These are phyloP conservation scores for Muschampia plurimacula DNA, from an alignment of 2,888 invertebrate genomes.

Conservation along the genomic window DNA sequence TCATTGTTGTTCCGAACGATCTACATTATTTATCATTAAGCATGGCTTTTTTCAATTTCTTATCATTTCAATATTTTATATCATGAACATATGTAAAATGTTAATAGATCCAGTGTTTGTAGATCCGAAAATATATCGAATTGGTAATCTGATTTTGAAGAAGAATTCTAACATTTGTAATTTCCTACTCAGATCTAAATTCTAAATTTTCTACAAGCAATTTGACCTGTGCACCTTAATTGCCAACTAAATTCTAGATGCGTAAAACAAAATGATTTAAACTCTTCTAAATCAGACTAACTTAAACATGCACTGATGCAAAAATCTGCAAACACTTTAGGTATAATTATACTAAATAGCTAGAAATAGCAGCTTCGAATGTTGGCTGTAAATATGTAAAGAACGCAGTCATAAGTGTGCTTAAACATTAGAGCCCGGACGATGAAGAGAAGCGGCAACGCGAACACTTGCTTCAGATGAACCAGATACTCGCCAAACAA, in stretches of 20 bases:
- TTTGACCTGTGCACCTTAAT: neutral
- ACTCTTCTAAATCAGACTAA: neutral
- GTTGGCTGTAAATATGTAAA: constrained; percentile 76
- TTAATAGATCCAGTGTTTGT: constrained; percentile 44
- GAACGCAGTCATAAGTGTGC: constrained; percentile 67
- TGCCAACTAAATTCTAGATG: neutral
- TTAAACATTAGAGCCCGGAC: constrained; percentile 88
- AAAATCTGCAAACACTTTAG: constrained; percentile 52
- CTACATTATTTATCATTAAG: constrained; percentile 25
- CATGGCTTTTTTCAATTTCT: constrained; percentile 33
- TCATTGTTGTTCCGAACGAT: constrained; percentile 57
- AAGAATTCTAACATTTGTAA: too few species aligned
- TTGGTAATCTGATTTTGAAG: neutral
- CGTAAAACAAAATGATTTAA: neutral
- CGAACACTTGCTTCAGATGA: constrained; percentile 95
- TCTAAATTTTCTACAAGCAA: neutral
- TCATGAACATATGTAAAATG: constrained; percentile 28
- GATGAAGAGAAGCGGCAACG: constrained; percentile 94
- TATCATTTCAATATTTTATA: constrained; percentile 22
- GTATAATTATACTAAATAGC: constrained; percentile 43
- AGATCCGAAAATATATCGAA: constrained; percentile 19
- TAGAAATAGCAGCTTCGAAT: constrained; percentile 75
- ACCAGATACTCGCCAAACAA: constrained; percentile 96
- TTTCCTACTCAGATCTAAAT: neutral
- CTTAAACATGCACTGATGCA: neutral